Evolutionary conservation across 1,140 invertebrate species (phyloP), one percentile per base, ranked within the genome.

Genomic region (Hycleus cichorii): DNA sequence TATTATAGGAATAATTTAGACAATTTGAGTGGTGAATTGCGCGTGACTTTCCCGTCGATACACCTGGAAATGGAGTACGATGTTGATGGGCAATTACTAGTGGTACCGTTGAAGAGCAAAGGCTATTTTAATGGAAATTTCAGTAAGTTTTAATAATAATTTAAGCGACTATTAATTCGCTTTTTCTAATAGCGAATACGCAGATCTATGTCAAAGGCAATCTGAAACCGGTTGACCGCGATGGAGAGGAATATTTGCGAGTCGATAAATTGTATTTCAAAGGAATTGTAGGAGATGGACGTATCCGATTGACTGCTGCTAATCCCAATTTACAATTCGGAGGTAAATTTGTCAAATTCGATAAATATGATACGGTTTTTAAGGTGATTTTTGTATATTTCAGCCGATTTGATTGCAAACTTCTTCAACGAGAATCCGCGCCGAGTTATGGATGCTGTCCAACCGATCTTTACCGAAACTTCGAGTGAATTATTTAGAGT

Each of bases 351-450:
- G 3, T 10, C 11, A 11, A 51, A 51, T 1, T 18, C 1, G 2
- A 18, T 18, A 18, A 18, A 18, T 18, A 18, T 2, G 18, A 18
- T 18, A 2, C 2, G 18, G 2, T 18, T 18, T 18, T 18, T 18
- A 18, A 18, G 18, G 18, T 1, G 18, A 18, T 18, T 18, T 1
- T 55, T 27, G 46, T 57, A 51, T 49, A 39, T 70, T 69, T 24
- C 49, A 73, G 72, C 71, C 48, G 70, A 73, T 59, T 43, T 72
- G 10, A 73, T 73, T 43, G 59, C 67, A 1, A 67, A 70, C 10
- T 87, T 88, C 74, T 86, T 85, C 76, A 86, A 88, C 63, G 77
- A 82, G 43, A 86, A 86, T 72, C 82, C 84, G 2, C 71, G 77
- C 11, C 69, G 83, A n/a, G 81, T 87, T 8, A 69, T 87, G 70